These are phyloP conservation scores for Onychorhynchus coronatus DNA, from an alignment of 2,113 vertebrate species.

Conservation along the genomic window DNA sequence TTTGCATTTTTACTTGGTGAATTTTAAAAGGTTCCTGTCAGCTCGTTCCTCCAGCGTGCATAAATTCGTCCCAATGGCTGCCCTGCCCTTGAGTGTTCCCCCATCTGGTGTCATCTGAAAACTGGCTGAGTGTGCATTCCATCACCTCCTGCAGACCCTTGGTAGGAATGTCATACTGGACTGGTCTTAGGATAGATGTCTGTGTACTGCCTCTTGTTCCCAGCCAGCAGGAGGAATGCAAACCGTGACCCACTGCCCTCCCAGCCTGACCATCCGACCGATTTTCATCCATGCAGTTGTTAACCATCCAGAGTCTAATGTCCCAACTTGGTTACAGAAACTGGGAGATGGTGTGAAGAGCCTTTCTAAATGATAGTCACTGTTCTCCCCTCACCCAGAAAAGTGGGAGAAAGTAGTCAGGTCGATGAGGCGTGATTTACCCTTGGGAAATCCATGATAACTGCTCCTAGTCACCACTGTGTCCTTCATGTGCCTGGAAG, in stretches of 20 bases:
- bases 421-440: not conserved
- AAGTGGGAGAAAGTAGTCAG: not conserved
- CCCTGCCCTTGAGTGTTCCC: not conserved
- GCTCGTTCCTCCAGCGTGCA: fast-evolving
- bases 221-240: fast-evolving
- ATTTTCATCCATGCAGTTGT: not conserved
- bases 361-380: not conserved
- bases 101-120: fast-evolving
- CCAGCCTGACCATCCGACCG: not conserved
- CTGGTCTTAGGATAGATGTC: too few relatives aligned
- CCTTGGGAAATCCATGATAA: not conserved
- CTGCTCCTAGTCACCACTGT: not conserved
- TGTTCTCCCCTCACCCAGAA: not conserved
- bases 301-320: not conserved
- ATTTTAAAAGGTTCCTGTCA: not conserved
- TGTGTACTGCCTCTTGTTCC: not conserved
- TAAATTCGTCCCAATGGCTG: not conserved
- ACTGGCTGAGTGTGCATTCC: not conserved
- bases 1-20: not conserved
- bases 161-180: not conserved
- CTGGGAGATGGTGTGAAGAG: not conserved
- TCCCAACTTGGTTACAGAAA: not conserved
- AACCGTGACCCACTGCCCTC: not conserved
- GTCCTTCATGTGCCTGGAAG: not conserved
- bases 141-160: not conserved